Evolutionary conservation across 2,797 vertebrate genomes (phyloP), one percentile per base, ranked within the genome.

Genomic region (Melanotaenia trifasciata): DNA sequence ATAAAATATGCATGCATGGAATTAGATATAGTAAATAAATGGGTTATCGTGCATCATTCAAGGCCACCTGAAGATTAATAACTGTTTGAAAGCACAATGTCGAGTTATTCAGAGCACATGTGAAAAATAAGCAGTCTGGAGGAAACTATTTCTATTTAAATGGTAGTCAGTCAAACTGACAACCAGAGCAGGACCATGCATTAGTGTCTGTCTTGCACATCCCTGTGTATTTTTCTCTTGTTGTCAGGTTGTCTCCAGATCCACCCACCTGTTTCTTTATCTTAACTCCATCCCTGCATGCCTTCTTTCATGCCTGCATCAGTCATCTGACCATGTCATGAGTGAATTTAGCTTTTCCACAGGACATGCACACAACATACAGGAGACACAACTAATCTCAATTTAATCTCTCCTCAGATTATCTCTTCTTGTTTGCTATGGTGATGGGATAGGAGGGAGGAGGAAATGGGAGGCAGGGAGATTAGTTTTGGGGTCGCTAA

Each of bases 361-460:
- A 77, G 63, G 43, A 22, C 76, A 72, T 61, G 68, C 78, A 84
- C 69, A 75, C 67, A 68, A 83, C 76, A 74, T 75, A 79, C 61
- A 84, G 71, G 50, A 83, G 78, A 82, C 83, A 78, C 71, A 77
- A 88, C 83, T 90, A 90, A 93, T 90, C 91, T 84, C 87, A 64
- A 67, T 74, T 80, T 92, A 90, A 92, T 91, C 88, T 88, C 81
- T 43, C 6, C 56, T 58, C 79, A 80, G 90, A 92, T 93, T 87
- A 92, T 92, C 74, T 70, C 62, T 69, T 80, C 61, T 77, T 56
- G 59, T 85, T 84, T 72, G 67, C 67, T 10, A 3, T 64, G 51
- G 68, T 68, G 80, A 79, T 79, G 68, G 65, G 68, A 71, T 62
- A 30, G 57, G 74, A 68, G 45, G 64, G 70, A 58, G 68, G 40